Conservation (phyloP, 2,797 vertebrate species). For the Typhlichthys eigenmanni region DNA sequence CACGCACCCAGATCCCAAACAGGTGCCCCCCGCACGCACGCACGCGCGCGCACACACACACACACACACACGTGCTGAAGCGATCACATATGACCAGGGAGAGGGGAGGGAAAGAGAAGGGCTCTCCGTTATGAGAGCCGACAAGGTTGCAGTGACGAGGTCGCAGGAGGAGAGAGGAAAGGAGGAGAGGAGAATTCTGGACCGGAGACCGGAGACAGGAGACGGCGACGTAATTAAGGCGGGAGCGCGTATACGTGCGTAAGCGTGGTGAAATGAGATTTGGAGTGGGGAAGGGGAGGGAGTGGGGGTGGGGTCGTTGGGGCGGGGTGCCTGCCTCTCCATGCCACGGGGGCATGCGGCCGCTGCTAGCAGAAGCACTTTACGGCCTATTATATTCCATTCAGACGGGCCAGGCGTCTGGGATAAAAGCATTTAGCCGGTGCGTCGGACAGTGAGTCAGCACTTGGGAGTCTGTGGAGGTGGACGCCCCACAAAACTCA, state of each 20-base stretch:
- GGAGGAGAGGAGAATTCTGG: not conserved
- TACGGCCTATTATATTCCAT: conserved; percentile 73
- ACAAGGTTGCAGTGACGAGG: not conserved
- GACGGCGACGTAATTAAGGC: conserved; percentile 48
- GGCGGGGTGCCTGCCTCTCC: conserved; percentile 55
- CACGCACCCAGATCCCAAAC: conserved; percentile 62
- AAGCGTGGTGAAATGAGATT: conserved; percentile 64
- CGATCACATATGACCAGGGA: conserved; percentile 43
- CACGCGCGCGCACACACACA: conserved; percentile 1
- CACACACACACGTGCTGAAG: conserved; percentile 30
- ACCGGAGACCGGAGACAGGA: not conserved
- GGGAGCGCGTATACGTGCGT: conserved; percentile 27
- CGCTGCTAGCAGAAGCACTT: conserved; percentile 69
- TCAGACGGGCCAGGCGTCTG: conserved; percentile 70
- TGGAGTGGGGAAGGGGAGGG: conserved; percentile 48
- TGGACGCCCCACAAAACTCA: conserved; percentile 47
- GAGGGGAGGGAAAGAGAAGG: conserved; percentile 11
- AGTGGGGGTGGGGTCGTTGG: conserved; percentile 39
- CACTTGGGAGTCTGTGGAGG: conserved; percentile 62
- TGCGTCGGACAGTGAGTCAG: conserved; percentile 71
- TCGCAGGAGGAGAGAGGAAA: conserved; percentile 1
- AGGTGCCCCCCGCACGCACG: conserved; percentile 50
- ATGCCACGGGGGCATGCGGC: conserved; percentile 55
- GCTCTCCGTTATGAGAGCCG: not conserved
- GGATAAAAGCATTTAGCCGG: conserved; percentile 74